Percentiles rank a stretch among this genome's conserved stretches.
These are phyloP conservation scores for Elegia similella DNA, from an alignment of 2,888 invertebrate species.

Conservation along the genomic window DNA sequence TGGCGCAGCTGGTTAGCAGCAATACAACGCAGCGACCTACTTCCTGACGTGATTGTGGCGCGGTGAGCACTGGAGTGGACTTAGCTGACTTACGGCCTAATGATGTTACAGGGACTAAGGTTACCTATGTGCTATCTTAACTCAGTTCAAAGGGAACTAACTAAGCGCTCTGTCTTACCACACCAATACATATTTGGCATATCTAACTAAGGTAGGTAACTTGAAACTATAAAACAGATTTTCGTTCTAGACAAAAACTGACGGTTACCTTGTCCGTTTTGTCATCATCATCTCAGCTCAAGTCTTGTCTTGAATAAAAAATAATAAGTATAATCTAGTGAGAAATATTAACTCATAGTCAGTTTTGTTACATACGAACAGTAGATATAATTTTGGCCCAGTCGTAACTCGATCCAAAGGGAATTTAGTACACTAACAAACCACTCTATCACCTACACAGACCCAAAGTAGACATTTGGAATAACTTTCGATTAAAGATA, in stretches of 20 bases:
- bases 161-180: too few species aligned
- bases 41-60: conserved; percentile 11
- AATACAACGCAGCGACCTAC: conserved; percentile 24
- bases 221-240: too few species aligned
- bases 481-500: not conserved
- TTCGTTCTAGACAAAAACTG: too few species aligned
- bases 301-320: too few species aligned
- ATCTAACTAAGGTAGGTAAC: too few species aligned
- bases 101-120: conserved; percentile 14
- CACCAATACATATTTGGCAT: too few species aligned
- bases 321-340: too few species aligned
- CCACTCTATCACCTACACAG: not conserved
- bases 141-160: not conserved
- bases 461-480: not conserved
- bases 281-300: too few species aligned
- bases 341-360: too few species aligned
- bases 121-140: not conserved
- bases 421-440: not conserved
- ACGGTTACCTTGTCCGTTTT: too few species aligned
- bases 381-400: too few species aligned
- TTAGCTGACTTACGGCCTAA: conserved; percentile 13
- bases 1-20: conserved; percentile 34
- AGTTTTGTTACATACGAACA: too few species aligned
- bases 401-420: not conserved
- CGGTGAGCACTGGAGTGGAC: conserved; percentile 14